Evolutionary conservation across 2,888 invertebrate genomes (phyloP).

Genomic region (Camptogramma bilineatum): DNA sequence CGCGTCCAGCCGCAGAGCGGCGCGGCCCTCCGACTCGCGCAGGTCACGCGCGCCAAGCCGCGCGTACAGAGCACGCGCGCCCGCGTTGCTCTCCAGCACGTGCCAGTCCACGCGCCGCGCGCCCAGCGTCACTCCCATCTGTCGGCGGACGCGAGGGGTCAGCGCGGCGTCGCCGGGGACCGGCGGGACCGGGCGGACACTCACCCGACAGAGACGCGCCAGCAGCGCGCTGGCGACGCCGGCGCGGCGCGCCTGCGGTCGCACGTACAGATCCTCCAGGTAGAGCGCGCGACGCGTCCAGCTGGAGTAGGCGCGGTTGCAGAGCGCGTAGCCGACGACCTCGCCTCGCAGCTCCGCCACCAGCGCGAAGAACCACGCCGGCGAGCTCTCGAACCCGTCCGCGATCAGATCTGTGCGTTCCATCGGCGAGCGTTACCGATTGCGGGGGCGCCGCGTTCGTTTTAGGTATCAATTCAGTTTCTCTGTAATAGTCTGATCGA

Average conservation of each 20-base stretch:
- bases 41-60: slow-evolving; percentile 86
- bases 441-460: too few relatives aligned
- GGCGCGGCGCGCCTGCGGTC: slow-evolving; percentile 84
- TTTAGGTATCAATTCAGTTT: too few relatives aligned
- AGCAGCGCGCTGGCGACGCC: slow-evolving; percentile 88
- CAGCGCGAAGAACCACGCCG: slow-evolving; percentile 87
- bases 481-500: too few relatives aligned
- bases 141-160: slow-evolving; percentile 4
- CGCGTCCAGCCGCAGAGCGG: slow-evolving; percentile 69
- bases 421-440: too few relatives aligned
- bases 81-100: slow-evolving; percentile 90
- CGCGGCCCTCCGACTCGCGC: slow-evolving; percentile 62
- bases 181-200: not conserved
- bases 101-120: slow-evolving; percentile 91
- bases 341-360: slow-evolving; percentile 84
- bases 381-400: slow-evolving; percentile 88
- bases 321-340: slow-evolving; percentile 91
- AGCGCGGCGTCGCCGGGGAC: slow-evolving; percentile 53
- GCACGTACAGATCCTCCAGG: slow-evolving; percentile 94
- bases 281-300: slow-evolving; percentile 93
- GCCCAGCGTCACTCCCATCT: slow-evolving; percentile 67
- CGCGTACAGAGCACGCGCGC: slow-evolving; percentile 91
- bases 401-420: slow-evolving; percentile 78
- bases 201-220: slow-evolving; percentile 46
- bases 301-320: slow-evolving; percentile 93